A percentile compares a stretch with the other conserved stretches of the same genome.
Evolutionary conservation across 2,888 invertebrate species (phyloP).

Genomic region (Tyria jacobaeae): DNA sequence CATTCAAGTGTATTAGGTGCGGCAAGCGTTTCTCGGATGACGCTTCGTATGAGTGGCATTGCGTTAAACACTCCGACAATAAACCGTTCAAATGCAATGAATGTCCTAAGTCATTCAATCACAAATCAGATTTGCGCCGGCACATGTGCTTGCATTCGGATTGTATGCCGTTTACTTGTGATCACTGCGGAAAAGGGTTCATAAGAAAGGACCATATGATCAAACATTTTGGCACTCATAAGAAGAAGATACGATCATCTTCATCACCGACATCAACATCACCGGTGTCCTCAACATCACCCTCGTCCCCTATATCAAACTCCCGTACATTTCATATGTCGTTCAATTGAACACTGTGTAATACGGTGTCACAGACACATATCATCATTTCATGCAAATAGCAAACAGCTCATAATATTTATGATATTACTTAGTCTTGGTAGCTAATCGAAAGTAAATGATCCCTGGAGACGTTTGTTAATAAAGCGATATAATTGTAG

Average conservation of each 20-base stretch:
- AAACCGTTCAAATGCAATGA: constrained; percentile 95
- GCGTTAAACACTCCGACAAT: constrained; percentile 91
- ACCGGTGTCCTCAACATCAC: constrained; percentile 56
- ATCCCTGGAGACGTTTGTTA: constrained; percentile 24
- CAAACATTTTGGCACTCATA: constrained; percentile 94
- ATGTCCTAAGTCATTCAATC: constrained; percentile 96
- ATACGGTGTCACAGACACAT: constrained; percentile 54
- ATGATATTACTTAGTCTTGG: constrained; percentile 48
- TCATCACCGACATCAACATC: constrained; percentile 65
- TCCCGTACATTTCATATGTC: constrained; percentile 28
- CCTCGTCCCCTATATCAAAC: constrained; percentile 43
- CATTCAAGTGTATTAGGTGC: constrained; percentile 94
- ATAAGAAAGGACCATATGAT: constrained; percentile 97
- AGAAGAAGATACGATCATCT: constrained; percentile 81
- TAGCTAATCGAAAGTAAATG: constrained; percentile 45
- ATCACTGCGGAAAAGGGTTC: constrained; percentile 94
- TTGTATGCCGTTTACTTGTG: constrained; percentile 93
- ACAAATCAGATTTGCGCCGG: constrained; percentile 95
- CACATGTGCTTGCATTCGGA: constrained; percentile 96
- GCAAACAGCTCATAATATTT: constrained; percentile 52
- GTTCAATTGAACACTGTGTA: constrained; percentile 28
- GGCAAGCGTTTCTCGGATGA: constrained; percentile 94
- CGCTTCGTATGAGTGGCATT: constrained; percentile 90
- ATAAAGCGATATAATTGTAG: constrained; percentile 26
- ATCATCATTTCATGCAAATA: constrained; percentile 65